Base-by-base conservation (phyloP, 2,888 invertebrate genomes). In the Phengaris alcon region DNA sequence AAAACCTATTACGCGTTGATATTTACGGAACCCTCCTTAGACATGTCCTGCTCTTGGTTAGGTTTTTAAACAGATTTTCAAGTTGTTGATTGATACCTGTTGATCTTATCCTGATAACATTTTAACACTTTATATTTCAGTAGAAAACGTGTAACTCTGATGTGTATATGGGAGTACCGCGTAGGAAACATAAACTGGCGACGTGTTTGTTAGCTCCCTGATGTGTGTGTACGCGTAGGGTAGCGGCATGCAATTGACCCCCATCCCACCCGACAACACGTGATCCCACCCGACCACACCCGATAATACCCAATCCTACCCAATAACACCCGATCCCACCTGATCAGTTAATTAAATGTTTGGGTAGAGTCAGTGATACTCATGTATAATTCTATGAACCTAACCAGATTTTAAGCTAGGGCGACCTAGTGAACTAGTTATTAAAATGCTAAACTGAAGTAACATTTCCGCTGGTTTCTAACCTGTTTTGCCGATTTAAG, bases 191-290 rank as follows among this genome's bases (percentile, higher is more conserved):
- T 59, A 22, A 15, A 22, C 22, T 59, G 10, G 59, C 4, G 10
- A 22, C 59, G 59, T 59, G 59, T 59, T 59, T 59, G 22, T 57
- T 7, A 3, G 7, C 15, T 4, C 59, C 3, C 59, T 22, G 59
- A 59, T 59, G 59, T 10, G 59, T 57, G 55, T 59, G 59, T 10
- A 22, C 59, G 59, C 59, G 59, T 59, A 15, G 59, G 59, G 10
- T 59, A 9, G 9, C 9, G 59, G 3, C 72, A 12, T 35, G 35
- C 44, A 15, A 35, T 64, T 35, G 52, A 10, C 52, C 10, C 52
- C 52, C 52, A 44, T 9, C 35, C 64, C n/a, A 9, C n/a, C 55
- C n/a, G 13, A 55, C n/a, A n/a, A n/a, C 55, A 6, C 9, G 10
- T 9, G 52, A 52, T 9, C 10, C 52, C n/a, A 55, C 55, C 55